phyloP scores from a whole-genome alignment of 92 coral and sea anemone species.

The Palythoa grandis region DNA sequence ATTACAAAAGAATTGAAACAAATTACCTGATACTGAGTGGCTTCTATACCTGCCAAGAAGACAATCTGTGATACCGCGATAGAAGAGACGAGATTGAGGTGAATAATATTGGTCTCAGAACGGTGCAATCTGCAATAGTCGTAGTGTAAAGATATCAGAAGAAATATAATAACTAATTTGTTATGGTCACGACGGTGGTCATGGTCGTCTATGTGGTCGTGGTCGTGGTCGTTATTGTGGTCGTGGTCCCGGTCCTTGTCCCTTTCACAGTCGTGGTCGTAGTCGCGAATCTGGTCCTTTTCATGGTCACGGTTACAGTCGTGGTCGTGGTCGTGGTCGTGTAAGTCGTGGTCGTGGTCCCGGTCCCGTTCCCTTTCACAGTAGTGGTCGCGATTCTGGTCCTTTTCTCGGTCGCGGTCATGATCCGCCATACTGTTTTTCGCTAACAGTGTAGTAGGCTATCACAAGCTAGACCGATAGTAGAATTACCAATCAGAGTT shows the following conservation, averaged over 20 bases:
- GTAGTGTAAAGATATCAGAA: background rate
- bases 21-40: constrained; percentile 75
- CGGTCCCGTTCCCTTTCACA: background rate
- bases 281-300: background rate
- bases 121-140: constrained; percentile 57
- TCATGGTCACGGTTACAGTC: background rate
- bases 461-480: too few species aligned
- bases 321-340: background rate
- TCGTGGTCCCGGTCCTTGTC: background rate
- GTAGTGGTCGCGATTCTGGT: too few species aligned
- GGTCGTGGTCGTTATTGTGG: background rate
- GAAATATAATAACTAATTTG: background rate
- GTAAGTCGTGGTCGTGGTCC: background rate
- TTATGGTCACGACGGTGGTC: background rate
- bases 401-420: too few species aligned
- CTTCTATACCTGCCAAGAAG: constrained; percentile 84
- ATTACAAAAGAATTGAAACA: background rate
- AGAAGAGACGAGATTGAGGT: constrained; percentile 83
- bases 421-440: too few species aligned
- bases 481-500: too few species aligned
- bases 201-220: background rate
- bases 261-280: background rate
- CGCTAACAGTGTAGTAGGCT: too few species aligned
- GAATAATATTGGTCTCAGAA: constrained; percentile 85
- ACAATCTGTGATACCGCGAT: constrained; percentile 82